Evolutionary conservation across 2,797 vertebrate genomes (phyloP).

Genomic region (Mallotus villosus): DNA sequence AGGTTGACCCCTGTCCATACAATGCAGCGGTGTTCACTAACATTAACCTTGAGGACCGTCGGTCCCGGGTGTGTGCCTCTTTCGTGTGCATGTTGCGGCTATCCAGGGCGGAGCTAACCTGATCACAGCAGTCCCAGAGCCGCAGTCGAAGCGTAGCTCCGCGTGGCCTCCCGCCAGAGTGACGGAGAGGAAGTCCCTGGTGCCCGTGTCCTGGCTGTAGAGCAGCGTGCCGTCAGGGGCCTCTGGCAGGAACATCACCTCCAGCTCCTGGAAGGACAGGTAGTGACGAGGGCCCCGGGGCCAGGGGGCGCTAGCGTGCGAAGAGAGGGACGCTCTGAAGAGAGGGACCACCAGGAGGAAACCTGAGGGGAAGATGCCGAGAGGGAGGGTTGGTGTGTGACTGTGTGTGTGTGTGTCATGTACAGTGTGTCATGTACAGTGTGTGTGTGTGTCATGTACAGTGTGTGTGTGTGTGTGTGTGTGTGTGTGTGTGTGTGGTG

Average conservation of each 20-base stretch:
- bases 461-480: no score
- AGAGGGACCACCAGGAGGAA: slow-evolving; percentile 74
- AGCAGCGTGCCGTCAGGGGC: slow-evolving; percentile 71
- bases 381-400: neutral
- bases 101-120: slow-evolving; percentile 60
- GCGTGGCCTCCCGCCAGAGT: slow-evolving; percentile 69
- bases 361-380: slow-evolving; percentile 55
- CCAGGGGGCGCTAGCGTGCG: slow-evolving; percentile 76
- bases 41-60: no score
- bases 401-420: neutral
- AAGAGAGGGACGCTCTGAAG: slow-evolving; percentile 75
- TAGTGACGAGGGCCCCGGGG: slow-evolving; percentile 76
- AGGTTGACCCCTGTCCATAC: no score
- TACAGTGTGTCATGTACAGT: no score
- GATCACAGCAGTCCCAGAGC: slow-evolving; percentile 78
- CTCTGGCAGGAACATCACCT: slow-evolving; percentile 76
- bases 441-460: no score
- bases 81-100: neutral
- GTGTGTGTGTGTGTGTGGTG: neutral
- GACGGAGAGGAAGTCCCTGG: slow-evolving; percentile 81
- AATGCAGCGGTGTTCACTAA: no score
- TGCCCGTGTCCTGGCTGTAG: slow-evolving; percentile 78
- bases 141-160: slow-evolving; percentile 84
- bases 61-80: neutral
- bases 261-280: slow-evolving; percentile 83